Conservation (phyloP, 2,888 invertebrate species). For the Macrophya alboannulata region DNA sequence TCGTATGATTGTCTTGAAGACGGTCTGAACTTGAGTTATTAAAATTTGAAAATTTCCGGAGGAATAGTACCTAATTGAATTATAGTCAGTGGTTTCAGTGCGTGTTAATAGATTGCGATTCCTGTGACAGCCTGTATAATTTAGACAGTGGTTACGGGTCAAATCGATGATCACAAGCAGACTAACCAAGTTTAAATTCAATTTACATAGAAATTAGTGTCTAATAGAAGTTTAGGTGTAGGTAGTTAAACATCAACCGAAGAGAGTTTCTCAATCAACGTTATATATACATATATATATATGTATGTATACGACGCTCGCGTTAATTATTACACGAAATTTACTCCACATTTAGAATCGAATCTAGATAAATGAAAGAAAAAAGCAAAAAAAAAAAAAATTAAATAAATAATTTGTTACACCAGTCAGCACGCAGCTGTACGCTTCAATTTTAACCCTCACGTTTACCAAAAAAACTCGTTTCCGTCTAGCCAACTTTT, state of each 20-base stretch:
- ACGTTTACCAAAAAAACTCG: background rate
- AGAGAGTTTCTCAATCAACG: constrained; percentile 46
- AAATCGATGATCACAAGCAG: constrained; percentile 48
- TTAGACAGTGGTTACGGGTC: constrained; percentile 37
- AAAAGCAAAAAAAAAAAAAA: background rate
- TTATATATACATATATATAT: background rate
- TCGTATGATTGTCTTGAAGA: background rate
- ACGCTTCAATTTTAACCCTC: background rate
- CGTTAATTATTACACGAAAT: constrained; percentile 25
- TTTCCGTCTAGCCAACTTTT: background rate
- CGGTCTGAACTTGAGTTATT: background rate
- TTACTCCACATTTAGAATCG: background rate
- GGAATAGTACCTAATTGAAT: background rate
- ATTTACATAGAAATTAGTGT: constrained; percentile 47
- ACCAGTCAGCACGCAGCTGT: background rate
- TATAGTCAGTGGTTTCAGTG: background rate
- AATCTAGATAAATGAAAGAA: background rate
- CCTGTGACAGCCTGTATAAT: constrained; percentile 15
- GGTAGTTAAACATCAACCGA: constrained; percentile 12
- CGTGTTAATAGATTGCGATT: constrained; percentile 43
- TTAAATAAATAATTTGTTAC: background rate
- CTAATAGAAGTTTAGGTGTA: constrained; percentile 44
- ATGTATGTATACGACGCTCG: background rate
- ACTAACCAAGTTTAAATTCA: constrained; percentile 36
- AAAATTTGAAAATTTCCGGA: background rate